Percentiles rank a stretch among this genome's conserved stretches.
Conservation (phyloP, 1,140 invertebrate genomes). For the Drosophila pseudoananassae region DNA sequence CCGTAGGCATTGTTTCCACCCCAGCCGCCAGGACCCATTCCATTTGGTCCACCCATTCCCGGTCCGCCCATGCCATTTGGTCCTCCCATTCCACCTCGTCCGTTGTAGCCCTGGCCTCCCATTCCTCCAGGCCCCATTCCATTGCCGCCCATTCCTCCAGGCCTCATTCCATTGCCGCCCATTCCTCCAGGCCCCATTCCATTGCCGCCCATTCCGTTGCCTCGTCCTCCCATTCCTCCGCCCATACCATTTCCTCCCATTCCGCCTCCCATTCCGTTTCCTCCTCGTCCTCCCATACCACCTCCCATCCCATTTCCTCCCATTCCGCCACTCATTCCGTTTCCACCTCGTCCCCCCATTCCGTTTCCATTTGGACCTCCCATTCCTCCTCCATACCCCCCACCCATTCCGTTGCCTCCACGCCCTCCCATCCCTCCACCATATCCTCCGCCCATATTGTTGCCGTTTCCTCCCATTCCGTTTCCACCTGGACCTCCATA, state of each 20-base stretch:
- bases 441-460: neutral
- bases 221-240: neutral
- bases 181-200: conserved; percentile 3
- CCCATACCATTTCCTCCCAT: conserved; percentile 1
- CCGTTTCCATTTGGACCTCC: conserved; percentile 8
- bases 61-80: neutral
- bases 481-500: conserved; percentile 1
- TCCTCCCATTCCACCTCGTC: conserved; percentile 2
- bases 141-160: neutral
- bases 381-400: neutral
- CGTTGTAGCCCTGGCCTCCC: too few species aligned
- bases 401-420: conserved; percentile 16
- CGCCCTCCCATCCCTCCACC: conserved; percentile 9
- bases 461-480: conserved; percentile 1
- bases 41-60: neutral
- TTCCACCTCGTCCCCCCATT: neutral
- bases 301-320: conserved; percentile 12
- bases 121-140: conserved; percentile 1
- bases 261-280: conserved; percentile 13
- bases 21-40: conserved; percentile 7
- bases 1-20: neutral
- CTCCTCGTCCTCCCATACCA: neutral
- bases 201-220: conserved; percentile 14
- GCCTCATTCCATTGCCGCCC: conserved; percentile 1
- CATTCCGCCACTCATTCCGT: conserved; percentile 3